Evolutionary conservation across 2,113 vertebrate species (phyloP).

Genomic region (Orycteropus afer): DNA sequence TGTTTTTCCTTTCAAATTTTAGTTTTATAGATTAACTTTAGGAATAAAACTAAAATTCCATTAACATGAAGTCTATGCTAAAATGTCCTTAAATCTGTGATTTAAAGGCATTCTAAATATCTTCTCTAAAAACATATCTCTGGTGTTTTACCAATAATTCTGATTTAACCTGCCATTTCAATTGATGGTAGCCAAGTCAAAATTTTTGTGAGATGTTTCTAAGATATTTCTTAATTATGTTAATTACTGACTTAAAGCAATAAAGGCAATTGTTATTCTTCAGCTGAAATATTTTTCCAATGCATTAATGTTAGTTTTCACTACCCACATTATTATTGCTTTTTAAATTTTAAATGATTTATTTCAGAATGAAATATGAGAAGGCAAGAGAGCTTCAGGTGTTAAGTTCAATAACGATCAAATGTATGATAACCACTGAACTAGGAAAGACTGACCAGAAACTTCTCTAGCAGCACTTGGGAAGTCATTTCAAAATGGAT

Average conservation of each 20-base stretch:
- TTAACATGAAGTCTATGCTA: conserved; percentile 8
- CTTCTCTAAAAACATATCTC: conserved; percentile 33
- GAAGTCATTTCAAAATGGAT: background rate
- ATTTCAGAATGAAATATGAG: conserved; percentile 32
- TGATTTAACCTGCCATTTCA: background rate
- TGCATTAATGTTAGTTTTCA: background rate
- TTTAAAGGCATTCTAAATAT: conserved; percentile 56
- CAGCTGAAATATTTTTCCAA: conserved; percentile 21
- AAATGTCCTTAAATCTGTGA: conserved; percentile 30
- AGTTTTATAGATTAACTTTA: conserved; percentile 57
- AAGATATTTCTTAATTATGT: conserved; percentile 39
- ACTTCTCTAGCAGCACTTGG: background rate
- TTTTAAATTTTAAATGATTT: background rate
- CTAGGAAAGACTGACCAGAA: background rate
- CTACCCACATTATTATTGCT: background rate
- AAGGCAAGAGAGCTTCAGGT: conserved; percentile 19
- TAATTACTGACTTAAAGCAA: conserved; percentile 27
- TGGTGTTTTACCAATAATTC: conserved; percentile 25
- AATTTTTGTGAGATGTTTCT: conserved; percentile 25
- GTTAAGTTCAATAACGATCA: background rate
- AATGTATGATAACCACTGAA: background rate
- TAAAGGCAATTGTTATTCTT: conserved; percentile 1
- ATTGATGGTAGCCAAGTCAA: background rate
- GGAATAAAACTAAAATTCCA: conserved; percentile 49
- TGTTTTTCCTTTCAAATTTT: conserved; percentile 20